Evolutionary conservation across 2,113 vertebrate genomes (phyloP), one percentile per base, ranked within the genome.

Genomic region (Indicator maculatus): DNA sequence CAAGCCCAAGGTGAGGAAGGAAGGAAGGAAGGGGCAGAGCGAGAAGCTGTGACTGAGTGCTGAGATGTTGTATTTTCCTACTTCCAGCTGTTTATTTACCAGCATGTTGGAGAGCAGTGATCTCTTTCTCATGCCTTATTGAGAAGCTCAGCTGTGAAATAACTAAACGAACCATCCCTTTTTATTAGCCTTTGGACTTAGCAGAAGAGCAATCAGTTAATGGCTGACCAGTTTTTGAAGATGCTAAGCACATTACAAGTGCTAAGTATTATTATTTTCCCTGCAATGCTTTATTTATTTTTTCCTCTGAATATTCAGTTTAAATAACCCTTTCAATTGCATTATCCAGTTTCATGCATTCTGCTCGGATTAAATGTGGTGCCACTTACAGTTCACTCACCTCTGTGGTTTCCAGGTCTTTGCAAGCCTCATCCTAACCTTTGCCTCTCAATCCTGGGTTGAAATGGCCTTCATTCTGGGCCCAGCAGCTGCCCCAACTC

Each of bases 121-220:
- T 88, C 65, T 55, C 86, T 90, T 96, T 90, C 90, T 96, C 59
- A 26, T 86, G 83, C 93, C 91, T 91, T 96, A 94, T 53, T 93
- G 85, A 94, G 94, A 96, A 95, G 82, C 94, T 96, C 86, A 95
- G 86, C 96, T 97, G 91, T 95, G 93, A 96, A 95, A 93, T 88
- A 96, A 88, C 86, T 94, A 95, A 97, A 92, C 95, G 91, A 97
- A 95, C 95, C 94, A 1, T 95, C 85, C 70, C 87, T 88, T 95
- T 96, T 95, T 95, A 97, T 97, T 96, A 96, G 91, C 93, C 79
- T 93, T 95, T 96, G 96, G 96, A 91, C 86, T 86, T 83, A 90
- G 94, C 88, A 95, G 64, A 90, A 80, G 73, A 95, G 91, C 88
- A 90, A 78, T 96, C 77, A 94, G 83, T 92, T 95, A 95, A 96